Base-by-base conservation (phyloP, 2,113 vertebrate genomes). In the Lethenteron reissneri region DNA sequence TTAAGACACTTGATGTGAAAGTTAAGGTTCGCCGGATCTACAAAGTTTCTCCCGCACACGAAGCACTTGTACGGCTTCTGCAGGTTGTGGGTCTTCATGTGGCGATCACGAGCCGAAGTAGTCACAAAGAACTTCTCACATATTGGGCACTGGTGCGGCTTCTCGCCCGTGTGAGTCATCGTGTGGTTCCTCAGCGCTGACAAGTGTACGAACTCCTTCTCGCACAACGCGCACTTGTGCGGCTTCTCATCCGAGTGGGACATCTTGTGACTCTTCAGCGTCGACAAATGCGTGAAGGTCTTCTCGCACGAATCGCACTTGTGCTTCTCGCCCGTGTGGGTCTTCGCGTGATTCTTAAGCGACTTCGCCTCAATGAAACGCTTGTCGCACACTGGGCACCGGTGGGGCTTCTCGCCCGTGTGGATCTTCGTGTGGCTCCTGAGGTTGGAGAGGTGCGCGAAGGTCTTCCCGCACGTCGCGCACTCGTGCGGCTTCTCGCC, bases 141-240 rank as follows among this genome's bases (percentile, higher is more conserved):
- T 73, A 86, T 78, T 1, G 83, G 82, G 73, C 89, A 91, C 74
- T 83, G 80, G 76, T 87, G 90, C 25, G 64, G 64, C 73, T 84
- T 82, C 3, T 88, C 89, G 0, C 85, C 87, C 76, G 88, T 86
- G 74, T 92, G 89, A 75, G 83, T 89, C 70, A 86, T 88, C 71
- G 86, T 89, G 79, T 94, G 89, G 77, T 90, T 91, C 58, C 90
- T 86, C 56, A 90, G 76, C 76, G 87, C 92, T 56, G 88, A 88
- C 1, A 88, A 87, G 2, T 91, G 88, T 9, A 88, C 83, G 76
- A 91, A 92, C 58, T 86, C 88, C 74, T 92, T 83, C 56, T 84
- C 86, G 2, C 88, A 92, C 57, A 88, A 83, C 72, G 84, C 84
- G 78, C 89, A 90, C 75, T 58, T 70, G 57, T 80, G 80, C 2